These are phyloP conservation scores for Homarus gammarus DNA, from an alignment of 2,888 invertebrate genomes.

Conservation along the genomic window DNA sequence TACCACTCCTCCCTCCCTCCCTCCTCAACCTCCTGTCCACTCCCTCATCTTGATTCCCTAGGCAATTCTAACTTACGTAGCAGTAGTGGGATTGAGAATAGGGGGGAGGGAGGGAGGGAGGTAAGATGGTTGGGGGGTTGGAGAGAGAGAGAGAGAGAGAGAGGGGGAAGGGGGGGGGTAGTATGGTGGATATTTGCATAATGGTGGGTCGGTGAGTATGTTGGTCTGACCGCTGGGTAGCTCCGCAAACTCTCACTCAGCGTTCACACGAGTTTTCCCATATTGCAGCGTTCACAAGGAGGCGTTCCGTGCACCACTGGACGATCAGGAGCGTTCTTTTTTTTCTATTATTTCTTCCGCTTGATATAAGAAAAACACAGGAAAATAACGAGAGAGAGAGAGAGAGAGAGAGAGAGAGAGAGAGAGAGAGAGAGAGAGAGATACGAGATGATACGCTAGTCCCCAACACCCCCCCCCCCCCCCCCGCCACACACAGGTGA, in stretches of 20 bases:
- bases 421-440: no score
- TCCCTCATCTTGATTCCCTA: neutral
- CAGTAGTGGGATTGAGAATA: neutral
- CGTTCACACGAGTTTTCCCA: conserved; percentile 11
- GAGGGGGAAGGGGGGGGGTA: neutral
- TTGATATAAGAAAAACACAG: no score
- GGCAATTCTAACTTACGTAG: neutral
- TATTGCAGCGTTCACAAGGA: conserved; percentile 8
- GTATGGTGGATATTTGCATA: conserved; percentile 11
- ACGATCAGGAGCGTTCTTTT: no score
- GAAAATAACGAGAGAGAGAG: no score
- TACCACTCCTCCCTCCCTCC: neutral
- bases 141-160: neutral
- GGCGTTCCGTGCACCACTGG: no score
- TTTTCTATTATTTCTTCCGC: no score
- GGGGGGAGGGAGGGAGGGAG: neutral
- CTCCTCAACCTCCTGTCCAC: neutral
- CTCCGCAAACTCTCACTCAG: conserved; percentile 14
- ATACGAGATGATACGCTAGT: no score
- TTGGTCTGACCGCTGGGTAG: conserved; percentile 51
- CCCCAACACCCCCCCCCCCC: neutral
- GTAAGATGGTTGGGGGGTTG: neutral
- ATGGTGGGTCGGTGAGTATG: conserved; percentile 25
- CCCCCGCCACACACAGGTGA: no score
- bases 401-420: no score